These are phyloP conservation scores for Stenurella melanura DNA, from an alignment of 2,888 invertebrate genomes.

Conservation along the genomic window DNA sequence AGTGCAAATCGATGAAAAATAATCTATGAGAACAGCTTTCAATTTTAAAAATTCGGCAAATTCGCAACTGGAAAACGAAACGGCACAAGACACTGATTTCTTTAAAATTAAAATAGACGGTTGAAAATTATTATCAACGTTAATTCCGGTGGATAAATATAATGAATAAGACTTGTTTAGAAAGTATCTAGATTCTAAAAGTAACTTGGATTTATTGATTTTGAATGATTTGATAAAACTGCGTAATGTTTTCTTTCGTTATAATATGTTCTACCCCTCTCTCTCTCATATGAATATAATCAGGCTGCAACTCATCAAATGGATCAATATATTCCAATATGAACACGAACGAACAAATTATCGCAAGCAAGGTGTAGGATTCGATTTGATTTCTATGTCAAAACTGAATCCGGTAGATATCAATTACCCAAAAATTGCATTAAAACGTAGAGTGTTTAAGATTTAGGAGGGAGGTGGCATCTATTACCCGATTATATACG, in stretches of 20 bases:
- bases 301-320: background rate
- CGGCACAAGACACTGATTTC: background rate
- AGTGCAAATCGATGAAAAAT: background rate
- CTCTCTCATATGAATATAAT: background rate
- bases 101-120: background rate
- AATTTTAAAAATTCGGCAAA: background rate
- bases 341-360: background rate
- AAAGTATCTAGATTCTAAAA: background rate
- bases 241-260: background rate
- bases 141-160: background rate
- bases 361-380: background rate
- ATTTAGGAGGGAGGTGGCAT: background rate
- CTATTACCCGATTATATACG: conserved; percentile 11
- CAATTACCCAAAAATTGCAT: conserved; percentile 2
- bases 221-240: background rate
- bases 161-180: background rate
- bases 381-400: background rate
- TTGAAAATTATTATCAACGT: background rate
- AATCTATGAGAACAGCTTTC: background rate
- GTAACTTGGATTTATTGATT: background rate
- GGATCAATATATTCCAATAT: background rate
- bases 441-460: background rate
- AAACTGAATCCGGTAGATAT: background rate
- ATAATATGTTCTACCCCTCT: background rate
- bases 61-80: too few relatives aligned